Evolutionary conservation across 2,113 vertebrate genomes (phyloP), one percentile per base, ranked within the genome.

Genomic region (Lepidothrix coronata): DNA sequence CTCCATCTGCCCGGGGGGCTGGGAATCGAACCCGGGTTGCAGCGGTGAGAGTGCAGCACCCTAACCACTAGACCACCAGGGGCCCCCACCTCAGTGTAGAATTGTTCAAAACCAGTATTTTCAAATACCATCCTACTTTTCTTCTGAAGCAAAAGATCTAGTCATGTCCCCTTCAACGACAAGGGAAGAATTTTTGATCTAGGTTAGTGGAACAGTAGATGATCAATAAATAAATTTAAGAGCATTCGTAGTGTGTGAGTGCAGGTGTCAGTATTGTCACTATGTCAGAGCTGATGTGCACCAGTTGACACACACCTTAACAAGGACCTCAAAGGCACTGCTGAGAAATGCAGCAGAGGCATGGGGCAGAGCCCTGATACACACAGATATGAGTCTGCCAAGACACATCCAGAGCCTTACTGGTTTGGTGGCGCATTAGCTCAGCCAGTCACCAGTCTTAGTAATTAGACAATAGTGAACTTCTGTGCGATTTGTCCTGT

Each of bases 221-320:
- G n/a, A 89, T 20, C n/a, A 70, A 31, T 52, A 89, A 78, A 75
- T 44, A 63, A 66, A 84, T 62, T 28, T 54, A 70, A 9, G 52
- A n/a, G 25, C 35, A 33, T 75, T 55, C 48, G 43, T 17, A 63
- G 39, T 39, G 41, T 5, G 0, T 57, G 44, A 62, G 51, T 49
- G 43, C n/a, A 55, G 31, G 33, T 55, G 37, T 85, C 58, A 37
- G 5, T 11, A 78, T 44, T 55, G 66, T 62, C 58, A n/a, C 8
- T 49, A 2, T 0, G 0, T 16, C 28, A 68, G 74, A 49, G 67
- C 46, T 61, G 83, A 37, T 2, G 2, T 21, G 33, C 33, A 62
- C 31, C 6, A 7, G 51, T 2, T 57, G 30, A 46, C 12, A 6
- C 0, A 1, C 30, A 74, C 31, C 23, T 54, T 54, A 86, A 55